Evolutionary conservation across 2,888 invertebrate genomes (phyloP).

Genomic region (Pollenia amentaria): DNA sequence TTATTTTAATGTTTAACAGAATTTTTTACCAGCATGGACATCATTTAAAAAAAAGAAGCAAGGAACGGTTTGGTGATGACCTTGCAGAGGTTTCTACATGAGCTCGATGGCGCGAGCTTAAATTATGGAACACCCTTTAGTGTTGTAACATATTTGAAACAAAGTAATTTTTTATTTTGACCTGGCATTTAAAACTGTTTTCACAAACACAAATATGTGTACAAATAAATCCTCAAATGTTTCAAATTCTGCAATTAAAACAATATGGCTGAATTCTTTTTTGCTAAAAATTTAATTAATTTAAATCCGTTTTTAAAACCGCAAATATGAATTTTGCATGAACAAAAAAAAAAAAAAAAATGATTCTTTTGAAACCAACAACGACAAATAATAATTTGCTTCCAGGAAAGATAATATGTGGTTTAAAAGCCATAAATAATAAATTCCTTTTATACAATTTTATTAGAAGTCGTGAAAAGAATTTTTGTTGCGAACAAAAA

Average conservation of each 20-base stretch:
- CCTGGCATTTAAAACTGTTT: background rate
- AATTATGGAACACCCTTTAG: too few species aligned
- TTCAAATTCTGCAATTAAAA: constrained; percentile 6
- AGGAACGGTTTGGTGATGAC: too few species aligned
- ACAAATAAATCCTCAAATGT: constrained; percentile 45
- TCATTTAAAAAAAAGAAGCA: background rate
- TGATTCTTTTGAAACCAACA: background rate
- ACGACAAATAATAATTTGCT: constrained; percentile 4
- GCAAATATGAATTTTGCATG: constrained; percentile 39
- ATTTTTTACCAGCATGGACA: too few species aligned
- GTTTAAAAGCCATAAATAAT: constrained; percentile 33
- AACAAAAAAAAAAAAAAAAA: background rate
- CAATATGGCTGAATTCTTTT: constrained; percentile 1
- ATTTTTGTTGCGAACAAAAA: background rate
- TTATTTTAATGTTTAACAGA: too few species aligned
- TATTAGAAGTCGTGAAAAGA: constrained; percentile 15
- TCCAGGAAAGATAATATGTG: constrained; percentile 32
- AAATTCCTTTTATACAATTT: constrained; percentile 2
- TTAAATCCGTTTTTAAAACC: constrained; percentile 47
- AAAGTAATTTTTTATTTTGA: too few species aligned
- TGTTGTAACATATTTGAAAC: too few species aligned
- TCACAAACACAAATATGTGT: too few species aligned
- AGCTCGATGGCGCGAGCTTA: too few species aligned
- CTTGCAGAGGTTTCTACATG: too few species aligned
- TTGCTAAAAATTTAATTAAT: constrained; percentile 46